These are phyloP conservation scores for Nesidiocoris tenuis DNA, from an alignment of 2,888 invertebrate species.

Conservation along the genomic window DNA sequence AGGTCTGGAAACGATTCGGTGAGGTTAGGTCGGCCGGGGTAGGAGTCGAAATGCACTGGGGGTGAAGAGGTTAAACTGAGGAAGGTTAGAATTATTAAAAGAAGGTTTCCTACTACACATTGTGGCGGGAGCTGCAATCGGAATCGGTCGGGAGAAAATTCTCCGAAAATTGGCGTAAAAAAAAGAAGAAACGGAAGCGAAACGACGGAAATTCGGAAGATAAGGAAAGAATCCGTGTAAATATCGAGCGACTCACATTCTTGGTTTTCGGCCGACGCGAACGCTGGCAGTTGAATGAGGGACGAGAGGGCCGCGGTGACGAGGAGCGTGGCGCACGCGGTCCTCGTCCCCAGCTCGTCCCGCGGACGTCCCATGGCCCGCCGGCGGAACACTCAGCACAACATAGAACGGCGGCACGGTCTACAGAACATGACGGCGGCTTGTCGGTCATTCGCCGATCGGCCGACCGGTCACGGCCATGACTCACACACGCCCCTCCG, in stretches of 20 bases:
- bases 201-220: background rate
- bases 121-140: background rate
- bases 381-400: conserved; percentile 39
- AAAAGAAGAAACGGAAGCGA: background rate
- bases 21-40: too few relatives aligned
- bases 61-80: background rate
- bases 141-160: background rate
- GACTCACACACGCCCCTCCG: conserved; percentile 32
- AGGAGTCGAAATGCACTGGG: too few relatives aligned
- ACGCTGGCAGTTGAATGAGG: background rate
- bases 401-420: conserved; percentile 7
- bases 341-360: background rate
- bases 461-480: conserved; percentile 30
- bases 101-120: background rate
- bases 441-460: background rate
- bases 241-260: conserved; percentile 23
- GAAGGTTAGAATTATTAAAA: conserved; percentile 14
- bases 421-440: conserved; percentile 6
- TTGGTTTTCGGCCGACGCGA: conserved; percentile 27
- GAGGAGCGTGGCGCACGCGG: conserved; percentile 13
- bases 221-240: background rate
- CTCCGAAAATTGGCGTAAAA: background rate
- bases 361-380: conserved; percentile 33
- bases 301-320: background rate
- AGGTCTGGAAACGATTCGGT: too few relatives aligned